phyloP scores from a whole-genome alignment of 64 coral and sea anemone genomes.

The Acropora tenuis region DNA sequence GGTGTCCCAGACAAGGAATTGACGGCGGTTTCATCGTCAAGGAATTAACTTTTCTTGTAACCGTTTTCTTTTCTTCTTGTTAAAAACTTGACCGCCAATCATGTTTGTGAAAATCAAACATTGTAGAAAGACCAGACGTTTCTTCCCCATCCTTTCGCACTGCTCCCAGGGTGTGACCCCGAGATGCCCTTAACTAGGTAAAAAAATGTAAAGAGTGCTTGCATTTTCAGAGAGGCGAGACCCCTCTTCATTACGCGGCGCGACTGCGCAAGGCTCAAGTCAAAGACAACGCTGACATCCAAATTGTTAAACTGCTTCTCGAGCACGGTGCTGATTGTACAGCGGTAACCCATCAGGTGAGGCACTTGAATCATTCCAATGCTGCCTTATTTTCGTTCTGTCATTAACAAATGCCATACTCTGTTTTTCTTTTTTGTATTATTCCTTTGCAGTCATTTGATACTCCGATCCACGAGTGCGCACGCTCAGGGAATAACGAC shows the following conservation, averaged over 20 bases:
- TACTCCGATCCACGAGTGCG: slow-evolving; percentile 85
- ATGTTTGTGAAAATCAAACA: too few relatives aligned
- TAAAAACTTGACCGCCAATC: too few relatives aligned
- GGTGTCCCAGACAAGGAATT: too few relatives aligned
- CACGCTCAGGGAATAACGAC: slow-evolving; percentile 88
- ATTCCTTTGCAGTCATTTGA: slow-evolving; percentile 68
- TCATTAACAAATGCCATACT: too few relatives aligned
- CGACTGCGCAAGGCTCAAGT: slow-evolving; percentile 61
- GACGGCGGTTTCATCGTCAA: too few relatives aligned
- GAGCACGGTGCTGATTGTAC: slow-evolving; percentile 85
- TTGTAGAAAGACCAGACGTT: too few relatives aligned
- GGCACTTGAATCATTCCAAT: not conserved
- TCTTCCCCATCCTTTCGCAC: not conserved
- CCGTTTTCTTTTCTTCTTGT: too few relatives aligned
- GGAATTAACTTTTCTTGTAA: too few relatives aligned
- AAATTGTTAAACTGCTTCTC: slow-evolving; percentile 63
- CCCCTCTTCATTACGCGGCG: slow-evolving; percentile 84
- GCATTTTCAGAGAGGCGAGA: slow-evolving; percentile 79
- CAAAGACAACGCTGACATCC: slow-evolving; percentile 60
- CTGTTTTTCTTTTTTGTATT: not conserved
- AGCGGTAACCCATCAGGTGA: slow-evolving; percentile 72
- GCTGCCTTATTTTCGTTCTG: too few relatives aligned
- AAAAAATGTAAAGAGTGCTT: not conserved
- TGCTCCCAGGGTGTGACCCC: too few relatives aligned
- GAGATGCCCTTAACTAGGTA: not conserved